Evolutionary conservation across 2,888 invertebrate genomes (phyloP), one percentile per base, ranked within the genome.

Genomic region (Polyommatus iphigenia): DNA sequence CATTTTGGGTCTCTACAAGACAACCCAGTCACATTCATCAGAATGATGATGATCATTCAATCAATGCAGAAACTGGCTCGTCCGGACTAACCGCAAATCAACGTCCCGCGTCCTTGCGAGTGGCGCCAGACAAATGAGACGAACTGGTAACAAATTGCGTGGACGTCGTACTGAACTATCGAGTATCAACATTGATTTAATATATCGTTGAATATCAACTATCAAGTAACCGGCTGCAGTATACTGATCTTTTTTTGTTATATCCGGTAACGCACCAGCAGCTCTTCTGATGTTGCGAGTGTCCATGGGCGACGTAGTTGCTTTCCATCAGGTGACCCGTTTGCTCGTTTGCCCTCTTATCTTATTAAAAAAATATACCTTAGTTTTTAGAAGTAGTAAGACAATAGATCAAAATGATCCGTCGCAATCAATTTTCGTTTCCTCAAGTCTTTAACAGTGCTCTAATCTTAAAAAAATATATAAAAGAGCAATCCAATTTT

Each of bases 81-180:
- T 32, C 29, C 67, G 20, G 41, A 72, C 46, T 73, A 73, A 73
- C 73, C 73, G 46, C 73, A 73, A 73, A 73, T 73, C 73, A 46
- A 41, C 46, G 73, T 73, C 73, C 73, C 46, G 20, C 46, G 73
- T 73, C 73, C 73, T 73, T 73, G 73, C 46, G 73, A 73, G 46
- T 46, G 73, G 73, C 73, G 73, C 73, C 73, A 73, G 73, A 41
- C 73, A 32, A 41, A 73, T 73, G 24, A 73, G 41, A 72, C 72
- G 10, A 41, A 24, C 72, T 72, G 36, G 36, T 72, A 41, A 41
- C 72, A 73, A 73, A 73, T 73, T 73, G 72, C 72, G 46, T 73
- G 72, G 46, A 46, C 24, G 41, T 46, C 41, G 46, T 18, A 73
- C 3, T 36, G 72, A 24, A 46, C 13, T 46, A 73, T 46, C 24